A percentile compares a stretch with the other conserved stretches of the same genome.
Conservation (phyloP, 2,113 vertebrate species). For the Lampris incognitus region DNA sequence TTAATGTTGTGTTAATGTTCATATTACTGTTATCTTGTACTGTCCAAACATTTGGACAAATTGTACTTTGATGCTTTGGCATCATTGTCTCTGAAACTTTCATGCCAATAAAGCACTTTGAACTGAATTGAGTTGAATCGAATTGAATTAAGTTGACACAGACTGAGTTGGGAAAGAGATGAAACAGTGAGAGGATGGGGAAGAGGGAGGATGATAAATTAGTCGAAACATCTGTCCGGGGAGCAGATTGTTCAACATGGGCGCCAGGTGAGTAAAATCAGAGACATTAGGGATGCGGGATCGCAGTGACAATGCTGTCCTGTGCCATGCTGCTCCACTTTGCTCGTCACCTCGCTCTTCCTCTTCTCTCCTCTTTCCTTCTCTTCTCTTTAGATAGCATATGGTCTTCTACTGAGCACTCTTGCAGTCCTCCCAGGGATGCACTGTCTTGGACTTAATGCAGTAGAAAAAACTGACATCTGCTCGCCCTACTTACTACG, state of each 20-base stretch:
- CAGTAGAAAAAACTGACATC: slow-evolving; percentile 80
- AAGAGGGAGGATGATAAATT: slow-evolving; percentile 12
- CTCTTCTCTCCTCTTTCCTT: slow-evolving; percentile 8
- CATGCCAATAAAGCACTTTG: background rate
- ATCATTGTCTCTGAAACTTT: too few species aligned
- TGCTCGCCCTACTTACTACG: slow-evolving; percentile 77
- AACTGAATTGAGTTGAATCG: slow-evolving; percentile 19
- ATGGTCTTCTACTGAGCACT: slow-evolving; percentile 58
- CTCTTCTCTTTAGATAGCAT: slow-evolving; percentile 60
- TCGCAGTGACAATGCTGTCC: slow-evolving; percentile 27
- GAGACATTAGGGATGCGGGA: slow-evolving; percentile 15
- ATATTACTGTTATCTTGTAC: too few species aligned
- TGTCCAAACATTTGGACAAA: too few species aligned
- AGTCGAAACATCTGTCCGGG: slow-evolving; percentile 35
- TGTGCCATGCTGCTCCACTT: slow-evolving; percentile 9
- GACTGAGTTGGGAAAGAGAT: background rate
- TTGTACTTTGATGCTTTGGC: too few species aligned
- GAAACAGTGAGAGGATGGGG: slow-evolving; percentile 13
- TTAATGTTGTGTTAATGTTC: too few species aligned
- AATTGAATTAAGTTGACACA: background rate
- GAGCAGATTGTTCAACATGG: slow-evolving; percentile 43
- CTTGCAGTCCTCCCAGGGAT: slow-evolving; percentile 66
- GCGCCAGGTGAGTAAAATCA: slow-evolving; percentile 44
- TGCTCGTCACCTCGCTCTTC: slow-evolving; percentile 10
- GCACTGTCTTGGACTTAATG: slow-evolving; percentile 74